phyloP scores from a whole-genome alignment of 23 tunicate genomes.

The Halocynthia aurantium region DNA sequence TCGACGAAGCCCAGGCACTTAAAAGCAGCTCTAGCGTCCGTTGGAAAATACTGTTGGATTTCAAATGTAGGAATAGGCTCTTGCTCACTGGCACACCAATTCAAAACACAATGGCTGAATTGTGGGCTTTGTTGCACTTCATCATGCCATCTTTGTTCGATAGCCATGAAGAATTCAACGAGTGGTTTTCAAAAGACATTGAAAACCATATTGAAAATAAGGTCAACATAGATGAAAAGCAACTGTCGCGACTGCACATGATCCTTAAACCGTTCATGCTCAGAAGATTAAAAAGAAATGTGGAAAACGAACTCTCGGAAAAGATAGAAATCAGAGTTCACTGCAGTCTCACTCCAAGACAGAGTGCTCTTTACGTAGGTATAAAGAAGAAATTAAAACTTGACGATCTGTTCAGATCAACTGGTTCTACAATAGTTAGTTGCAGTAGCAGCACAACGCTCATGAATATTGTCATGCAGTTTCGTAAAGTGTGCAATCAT shows the following conservation, averaged over 20 bases:
- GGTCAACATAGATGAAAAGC: conserved; percentile 47
- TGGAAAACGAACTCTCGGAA: conserved; percentile 76
- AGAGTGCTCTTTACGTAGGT: conserved; percentile 43
- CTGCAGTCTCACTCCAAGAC: conserved; percentile 67
- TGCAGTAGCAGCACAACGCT: conserved; percentile 29
- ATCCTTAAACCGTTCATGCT: conserved; percentile 74
- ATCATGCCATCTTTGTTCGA: conserved; percentile 87
- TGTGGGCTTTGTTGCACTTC: conserved; percentile 81
- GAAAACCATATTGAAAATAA: conserved; percentile 74
- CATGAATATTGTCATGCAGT: conserved; percentile 88
- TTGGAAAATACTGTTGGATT: conserved; percentile 66
- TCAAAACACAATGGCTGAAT: conserved; percentile 88
- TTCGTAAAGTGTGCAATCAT: conserved; percentile 59
- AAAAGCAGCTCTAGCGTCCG: conserved; percentile 68
- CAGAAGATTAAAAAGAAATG: conserved; percentile 67
- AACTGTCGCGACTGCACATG: conserved; percentile 66
- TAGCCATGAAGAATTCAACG: conserved; percentile 74
- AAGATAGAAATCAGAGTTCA: conserved; percentile 65
- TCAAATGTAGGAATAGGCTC: conserved; percentile 64
- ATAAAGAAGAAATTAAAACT: conserved; percentile 49
- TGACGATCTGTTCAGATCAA: conserved; percentile 28
- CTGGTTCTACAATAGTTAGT: conserved; percentile 1
- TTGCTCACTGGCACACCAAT: conserved; percentile 77
- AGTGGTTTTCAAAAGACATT: conserved; percentile 86
- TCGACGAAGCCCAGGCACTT: conserved; percentile 86